Base-by-base conservation (phyloP, 2,797 vertebrate species). In the Aldrovandia affinis region DNA sequence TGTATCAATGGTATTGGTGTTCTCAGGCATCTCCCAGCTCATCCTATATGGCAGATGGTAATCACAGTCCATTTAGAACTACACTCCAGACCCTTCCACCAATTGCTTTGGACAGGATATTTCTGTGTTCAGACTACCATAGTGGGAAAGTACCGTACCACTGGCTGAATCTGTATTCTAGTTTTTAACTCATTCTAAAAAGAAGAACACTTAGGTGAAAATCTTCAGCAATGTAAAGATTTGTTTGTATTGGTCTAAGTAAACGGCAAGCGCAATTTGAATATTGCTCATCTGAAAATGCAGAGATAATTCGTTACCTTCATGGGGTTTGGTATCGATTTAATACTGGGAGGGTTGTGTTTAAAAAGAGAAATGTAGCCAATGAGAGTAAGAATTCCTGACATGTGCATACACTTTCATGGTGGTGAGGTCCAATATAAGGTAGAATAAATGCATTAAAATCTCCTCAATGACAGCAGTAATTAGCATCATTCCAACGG, bases 261-360 rank as follows among this genome's bases (percentile, higher is more conserved):
- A 80, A 84, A 81, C n/a, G 3, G 50, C 47, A 52, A 79, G 75
- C 28, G 80, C 50, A 63, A 12, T 86, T 82, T 47, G 59, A 89
- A 87, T 88, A 86, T 86, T 88, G 83, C 80, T 87, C n/a, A 81
- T 39, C 25, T 85, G 59, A 85, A 50, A 83, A 85, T 33, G 1
- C 44, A 83, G 25, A 78, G n/a, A 87, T 75, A n/a, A 84, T 61
- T 28, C 57, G 1, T 78, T 85, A 36, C 44, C 30, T 33, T 80
- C 25, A 61, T 83, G 30, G 65, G 85, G 55, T 84, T 47, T 22
- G 9, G 73, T 25, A 42, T 65, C 22, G 83, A 3, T 84, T 20
- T 39, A 57, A 15, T 30, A 4, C 25, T n/a, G 68, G 22, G 68
- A 28, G 33, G 78, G 63, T 77, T 82, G 39, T 33, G 25, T 57